phyloP scores from a whole-genome alignment of 2,888 invertebrate genomes.

The Netelia inedita region DNA sequence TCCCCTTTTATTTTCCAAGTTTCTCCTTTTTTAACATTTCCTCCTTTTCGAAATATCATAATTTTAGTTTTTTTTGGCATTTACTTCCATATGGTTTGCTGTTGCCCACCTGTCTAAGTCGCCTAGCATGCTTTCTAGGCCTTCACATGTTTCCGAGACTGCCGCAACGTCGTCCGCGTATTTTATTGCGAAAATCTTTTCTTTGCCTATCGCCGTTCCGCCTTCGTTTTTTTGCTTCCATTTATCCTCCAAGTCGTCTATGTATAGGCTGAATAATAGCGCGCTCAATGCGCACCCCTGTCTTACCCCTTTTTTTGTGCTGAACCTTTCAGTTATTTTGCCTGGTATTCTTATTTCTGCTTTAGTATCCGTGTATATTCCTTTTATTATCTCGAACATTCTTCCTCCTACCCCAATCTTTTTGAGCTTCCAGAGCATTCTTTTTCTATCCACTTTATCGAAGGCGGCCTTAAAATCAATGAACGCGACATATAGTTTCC shows the following conservation, averaged over 20 bases:
- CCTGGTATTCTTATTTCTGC: constrained; percentile 48
- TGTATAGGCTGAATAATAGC: constrained; percentile 59
- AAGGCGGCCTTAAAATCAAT: constrained; percentile 20
- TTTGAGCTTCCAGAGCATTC: constrained; percentile 52
- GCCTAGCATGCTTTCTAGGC: constrained; percentile 36
- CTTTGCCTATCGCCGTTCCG: constrained; percentile 26
- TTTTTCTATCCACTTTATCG: constrained; percentile 37
- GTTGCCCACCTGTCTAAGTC: constrained; percentile 17
- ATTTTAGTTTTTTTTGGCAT: constrained; percentile 33
- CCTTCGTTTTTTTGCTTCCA: constrained; percentile 44
- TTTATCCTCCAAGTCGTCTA: constrained; percentile 65
- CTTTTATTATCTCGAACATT: constrained; percentile 46
- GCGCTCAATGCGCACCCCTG: constrained; percentile 66
- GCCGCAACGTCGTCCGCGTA: constrained; percentile 54
- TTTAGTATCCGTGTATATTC: constrained; percentile 35
- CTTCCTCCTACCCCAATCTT: constrained; percentile 51
- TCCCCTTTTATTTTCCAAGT: neutral
- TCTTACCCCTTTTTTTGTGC: constrained; percentile 52
- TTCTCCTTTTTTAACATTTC: neutral
- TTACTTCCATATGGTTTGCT: constrained; percentile 32
- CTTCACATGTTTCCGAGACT: constrained; percentile 32
- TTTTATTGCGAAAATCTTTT: constrained; percentile 47
- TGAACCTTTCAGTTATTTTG: constrained; percentile 54
- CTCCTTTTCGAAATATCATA: neutral
- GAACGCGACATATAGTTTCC: constrained; percentile 7